These are phyloP conservation scores for Siderastrea radians DNA, from an alignment of 92 coral and sea anemone genomes.

Conservation along the genomic window DNA sequence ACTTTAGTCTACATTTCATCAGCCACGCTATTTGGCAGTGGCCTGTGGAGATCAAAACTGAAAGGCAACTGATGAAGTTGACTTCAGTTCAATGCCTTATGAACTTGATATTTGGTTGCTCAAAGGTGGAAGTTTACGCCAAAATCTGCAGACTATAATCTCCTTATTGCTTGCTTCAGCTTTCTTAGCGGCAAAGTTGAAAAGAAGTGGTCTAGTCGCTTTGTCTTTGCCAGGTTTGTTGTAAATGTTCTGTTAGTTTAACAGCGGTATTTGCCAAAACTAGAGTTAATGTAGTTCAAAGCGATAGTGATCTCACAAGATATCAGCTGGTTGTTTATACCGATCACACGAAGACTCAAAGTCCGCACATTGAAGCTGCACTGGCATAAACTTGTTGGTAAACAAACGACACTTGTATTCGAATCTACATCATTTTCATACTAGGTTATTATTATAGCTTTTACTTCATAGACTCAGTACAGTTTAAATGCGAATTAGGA, in stretches of 20 bases:
- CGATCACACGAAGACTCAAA: background rate
- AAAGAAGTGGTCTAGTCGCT: background rate
- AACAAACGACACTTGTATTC: background rate
- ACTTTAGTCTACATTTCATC: slow-evolving; percentile 4
- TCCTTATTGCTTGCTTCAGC: background rate
- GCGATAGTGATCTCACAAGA: too few species aligned
- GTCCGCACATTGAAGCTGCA: background rate
- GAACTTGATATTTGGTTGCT: background rate
- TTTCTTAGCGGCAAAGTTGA: background rate
- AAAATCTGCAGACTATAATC: background rate
- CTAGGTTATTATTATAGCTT: background rate
- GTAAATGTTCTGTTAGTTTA: background rate
- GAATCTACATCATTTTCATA: background rate
- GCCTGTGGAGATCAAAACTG: background rate
- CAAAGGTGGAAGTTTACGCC: background rate
- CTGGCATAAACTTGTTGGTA: background rate
- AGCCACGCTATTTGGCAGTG: background rate
- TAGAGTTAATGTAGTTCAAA: background rate
- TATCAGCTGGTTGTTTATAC: background rate
- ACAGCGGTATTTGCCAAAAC: background rate
- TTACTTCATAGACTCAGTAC: background rate
- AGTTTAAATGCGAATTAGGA: too few species aligned
- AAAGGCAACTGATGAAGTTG: background rate
- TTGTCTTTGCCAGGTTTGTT: slow-evolving; percentile 14
- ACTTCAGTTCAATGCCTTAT: background rate